Evolutionary conservation across 2,797 vertebrate species (phyloP).

Genomic region (Halcyon chelicuti): DNA sequence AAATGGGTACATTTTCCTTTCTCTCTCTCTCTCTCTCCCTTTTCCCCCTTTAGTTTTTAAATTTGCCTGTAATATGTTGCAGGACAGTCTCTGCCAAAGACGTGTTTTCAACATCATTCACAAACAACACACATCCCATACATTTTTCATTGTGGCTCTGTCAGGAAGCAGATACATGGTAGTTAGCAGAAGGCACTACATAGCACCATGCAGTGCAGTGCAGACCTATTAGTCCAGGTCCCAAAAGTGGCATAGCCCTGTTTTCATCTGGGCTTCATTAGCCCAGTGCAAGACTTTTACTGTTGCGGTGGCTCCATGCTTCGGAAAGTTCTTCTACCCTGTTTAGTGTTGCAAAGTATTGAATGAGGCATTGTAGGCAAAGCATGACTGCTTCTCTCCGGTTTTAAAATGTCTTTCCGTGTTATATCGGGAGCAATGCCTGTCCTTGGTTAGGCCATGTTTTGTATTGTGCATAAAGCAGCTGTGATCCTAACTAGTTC

Average conservation of each 20-base stretch:
- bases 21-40: neutral
- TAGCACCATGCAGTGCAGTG: neutral
- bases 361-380: fast-evolving
- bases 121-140: neutral
- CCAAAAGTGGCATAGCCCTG: neutral
- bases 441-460: neutral
- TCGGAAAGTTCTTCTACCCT: neutral
- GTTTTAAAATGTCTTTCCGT: neutral
- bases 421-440: neutral
- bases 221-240: neutral
- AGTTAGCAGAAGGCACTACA: neutral
- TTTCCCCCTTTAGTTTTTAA: neutral
- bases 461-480: neutral
- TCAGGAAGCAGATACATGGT: neutral
- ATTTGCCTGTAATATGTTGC: neutral
- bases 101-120: neutral
- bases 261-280: neutral
- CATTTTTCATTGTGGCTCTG: neutral
- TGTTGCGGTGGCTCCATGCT: neutral
- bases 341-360: neutral
- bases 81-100: neutral
- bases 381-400: neutral
- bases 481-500: neutral
- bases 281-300: neutral
- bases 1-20: neutral